A percentile compares a stretch with the other conserved stretches of the same genome.
Conservation (phyloP, 1,140 invertebrate species). For the Venturia canescens region DNA sequence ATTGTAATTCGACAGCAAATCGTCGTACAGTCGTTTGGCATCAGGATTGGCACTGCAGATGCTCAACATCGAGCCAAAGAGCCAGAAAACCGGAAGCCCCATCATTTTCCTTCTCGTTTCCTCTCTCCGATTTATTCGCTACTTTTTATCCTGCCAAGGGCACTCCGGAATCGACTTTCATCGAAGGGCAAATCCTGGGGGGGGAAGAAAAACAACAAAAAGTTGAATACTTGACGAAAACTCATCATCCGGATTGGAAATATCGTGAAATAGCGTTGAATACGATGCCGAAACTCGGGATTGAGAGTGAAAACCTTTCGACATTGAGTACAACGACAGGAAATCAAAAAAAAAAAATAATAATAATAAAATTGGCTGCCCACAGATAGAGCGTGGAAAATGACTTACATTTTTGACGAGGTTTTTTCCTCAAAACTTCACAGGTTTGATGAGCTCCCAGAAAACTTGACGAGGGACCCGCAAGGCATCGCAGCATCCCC, state of each 20-base stretch:
- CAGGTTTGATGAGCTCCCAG: no score
- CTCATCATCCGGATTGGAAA: background rate
- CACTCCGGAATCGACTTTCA: background rate
- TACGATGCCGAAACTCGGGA: no score
- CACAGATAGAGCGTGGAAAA: no score
- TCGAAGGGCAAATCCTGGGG: background rate
- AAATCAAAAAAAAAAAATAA: no score
- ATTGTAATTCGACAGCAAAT: conserved; percentile 97
- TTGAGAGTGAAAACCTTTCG: no score
- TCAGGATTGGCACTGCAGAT: conserved; percentile 85
- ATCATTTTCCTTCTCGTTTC: conserved; percentile 57
- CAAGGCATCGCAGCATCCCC: no score
- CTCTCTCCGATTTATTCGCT: background rate
- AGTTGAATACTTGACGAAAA: background rate
- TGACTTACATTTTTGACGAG: no score
- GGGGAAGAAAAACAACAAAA: background rate
- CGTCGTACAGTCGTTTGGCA: conserved; percentile 95
- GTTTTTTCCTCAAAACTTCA: background rate
- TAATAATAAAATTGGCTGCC: no score
- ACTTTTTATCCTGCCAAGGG: background rate
- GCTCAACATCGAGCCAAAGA: conserved; percentile 55
- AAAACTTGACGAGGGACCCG: no score
- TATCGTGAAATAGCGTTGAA: background rate
- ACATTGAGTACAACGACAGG: no score
- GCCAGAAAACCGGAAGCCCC: conserved; percentile 58